A percentile compares a stretch with the other conserved stretches of the same genome.
Evolutionary conservation across 2,113 vertebrate species (phyloP).

Genomic region (Chaetorhynchus papuensis): DNA sequence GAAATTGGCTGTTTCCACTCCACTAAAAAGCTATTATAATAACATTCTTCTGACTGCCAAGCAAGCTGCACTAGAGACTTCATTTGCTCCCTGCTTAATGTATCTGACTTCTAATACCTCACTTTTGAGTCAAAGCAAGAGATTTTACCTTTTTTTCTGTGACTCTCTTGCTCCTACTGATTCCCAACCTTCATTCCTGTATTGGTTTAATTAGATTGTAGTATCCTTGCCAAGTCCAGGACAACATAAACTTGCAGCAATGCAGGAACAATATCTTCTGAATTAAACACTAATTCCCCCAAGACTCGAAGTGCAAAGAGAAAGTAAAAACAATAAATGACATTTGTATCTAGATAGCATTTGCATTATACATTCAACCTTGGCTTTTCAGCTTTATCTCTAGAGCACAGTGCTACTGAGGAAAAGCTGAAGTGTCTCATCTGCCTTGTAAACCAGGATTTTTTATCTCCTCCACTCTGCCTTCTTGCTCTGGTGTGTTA

Average conservation of each 20-base stretch:
- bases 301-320: neutral
- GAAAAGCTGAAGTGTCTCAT: neutral
- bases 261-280: neutral
- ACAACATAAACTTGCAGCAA: neutral
- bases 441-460: neutral
- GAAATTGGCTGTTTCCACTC: neutral
- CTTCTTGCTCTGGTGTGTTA: neutral
- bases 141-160: neutral
- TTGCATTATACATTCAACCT: neutral
- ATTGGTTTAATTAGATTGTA: neutral
- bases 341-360: neutral
- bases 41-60: neutral
- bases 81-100: neutral
- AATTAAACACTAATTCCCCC: neutral
- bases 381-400: neutral
- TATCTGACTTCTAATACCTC: neutral
- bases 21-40: constrained; percentile 5
- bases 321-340: neutral
- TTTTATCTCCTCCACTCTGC: neutral
- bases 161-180: neutral
- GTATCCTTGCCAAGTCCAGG: neutral
- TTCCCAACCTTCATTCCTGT: neutral
- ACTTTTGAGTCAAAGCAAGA: neutral
- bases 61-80: neutral
- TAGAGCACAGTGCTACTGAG: neutral